phyloP scores from a whole-genome alignment of 1,140 invertebrate genomes.

The Odontomachus brunneus region DNA sequence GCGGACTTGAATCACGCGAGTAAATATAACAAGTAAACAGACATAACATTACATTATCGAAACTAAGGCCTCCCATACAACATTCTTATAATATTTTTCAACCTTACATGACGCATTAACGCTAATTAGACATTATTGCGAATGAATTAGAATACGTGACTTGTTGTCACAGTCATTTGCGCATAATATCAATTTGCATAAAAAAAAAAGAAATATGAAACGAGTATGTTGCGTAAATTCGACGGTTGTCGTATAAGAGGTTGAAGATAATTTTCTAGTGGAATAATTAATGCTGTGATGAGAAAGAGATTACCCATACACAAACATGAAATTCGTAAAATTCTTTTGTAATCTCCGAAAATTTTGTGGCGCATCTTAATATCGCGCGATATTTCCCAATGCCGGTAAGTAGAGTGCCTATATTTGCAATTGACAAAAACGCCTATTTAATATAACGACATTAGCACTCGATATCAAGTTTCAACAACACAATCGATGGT shows the following conservation, averaged over 20 bases:
- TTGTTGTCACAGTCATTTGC: background rate
- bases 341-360: conserved; percentile 31
- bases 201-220: background rate
- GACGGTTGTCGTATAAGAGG: background rate
- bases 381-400: conserved; percentile 37
- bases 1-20: conserved; percentile 65
- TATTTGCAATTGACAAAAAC: conserved; percentile 43
- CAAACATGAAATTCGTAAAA: background rate
- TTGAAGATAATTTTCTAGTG: conserved; percentile 19
- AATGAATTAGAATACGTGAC: background rate
- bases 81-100: background rate
- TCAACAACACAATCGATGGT: background rate
- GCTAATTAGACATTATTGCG: background rate
- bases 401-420: conserved; percentile 64
- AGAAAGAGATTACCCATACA: background rate
- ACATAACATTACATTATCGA: conserved; percentile 5
- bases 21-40: background rate
- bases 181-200: background rate
- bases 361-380: conserved; percentile 7
- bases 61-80: background rate
- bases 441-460: conserved; percentile 21
- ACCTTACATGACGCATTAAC: background rate
- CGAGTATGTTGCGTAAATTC: background rate
- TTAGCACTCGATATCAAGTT: background rate
- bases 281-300: conserved; percentile 44